Evolutionary conservation across 37 sponge, comb jelly and placozoan species (phyloP).

Genomic region (Axinella damicornis): DNA sequence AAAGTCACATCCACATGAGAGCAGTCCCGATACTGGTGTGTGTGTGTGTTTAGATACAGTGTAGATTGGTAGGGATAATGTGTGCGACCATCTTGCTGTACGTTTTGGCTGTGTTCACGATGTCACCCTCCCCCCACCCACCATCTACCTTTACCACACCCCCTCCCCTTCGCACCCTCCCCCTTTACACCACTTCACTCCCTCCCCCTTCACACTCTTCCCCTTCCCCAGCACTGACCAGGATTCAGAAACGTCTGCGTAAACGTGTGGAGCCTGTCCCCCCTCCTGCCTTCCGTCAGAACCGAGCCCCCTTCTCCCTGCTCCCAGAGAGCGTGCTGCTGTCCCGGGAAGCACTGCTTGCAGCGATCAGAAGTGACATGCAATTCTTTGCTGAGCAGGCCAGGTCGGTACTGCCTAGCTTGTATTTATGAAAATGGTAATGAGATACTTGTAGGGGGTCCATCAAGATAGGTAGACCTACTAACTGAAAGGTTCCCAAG

Average conservation of each 20-base stretch:
- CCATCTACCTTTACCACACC: too few species aligned
- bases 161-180: background rate
- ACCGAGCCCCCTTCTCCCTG: constrained; percentile 44
- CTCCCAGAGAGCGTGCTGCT: constrained; percentile 31
- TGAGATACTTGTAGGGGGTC: too few species aligned
- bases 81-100: constrained; percentile 6
- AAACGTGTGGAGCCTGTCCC: constrained; percentile 10
- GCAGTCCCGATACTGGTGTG: constrained; percentile 55
- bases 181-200: background rate
- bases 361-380: constrained; percentile 40
- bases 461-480: too few species aligned
- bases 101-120: too few species aligned
- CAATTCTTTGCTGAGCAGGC: constrained; percentile 58
- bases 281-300: constrained; percentile 55
- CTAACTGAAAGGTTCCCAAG: too few species aligned
- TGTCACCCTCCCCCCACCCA: too few species aligned
- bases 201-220: background rate
- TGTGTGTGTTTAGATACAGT: constrained; percentile 30
- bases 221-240: constrained; percentile 45
- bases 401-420: constrained; percentile 44
- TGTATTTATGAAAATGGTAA: too few species aligned
- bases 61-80: too few species aligned
- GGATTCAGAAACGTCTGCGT: constrained; percentile 68
- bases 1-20: constrained; percentile 21
- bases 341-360: constrained; percentile 40